Percentiles rank a stretch among this genome's conserved stretches.
Conservation (phyloP, 2,888 invertebrate genomes). For the Tribolium freemani region DNA sequence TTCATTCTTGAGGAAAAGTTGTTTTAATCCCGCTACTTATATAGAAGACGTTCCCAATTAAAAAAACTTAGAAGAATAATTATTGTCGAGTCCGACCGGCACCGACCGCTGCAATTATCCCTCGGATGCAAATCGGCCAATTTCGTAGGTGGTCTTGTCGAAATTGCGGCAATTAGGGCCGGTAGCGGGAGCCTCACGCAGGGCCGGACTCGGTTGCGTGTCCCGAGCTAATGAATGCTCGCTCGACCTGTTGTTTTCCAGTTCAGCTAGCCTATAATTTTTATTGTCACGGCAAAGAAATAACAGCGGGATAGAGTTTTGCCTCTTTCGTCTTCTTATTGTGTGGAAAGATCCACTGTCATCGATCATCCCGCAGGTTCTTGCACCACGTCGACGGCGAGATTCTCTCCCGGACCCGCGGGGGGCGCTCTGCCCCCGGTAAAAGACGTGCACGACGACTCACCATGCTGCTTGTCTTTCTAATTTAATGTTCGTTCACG, state of each 20-base stretch:
- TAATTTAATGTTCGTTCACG: slow-evolving; percentile 65
- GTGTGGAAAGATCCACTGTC: slow-evolving; percentile 64
- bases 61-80: slow-evolving; percentile 40
- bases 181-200: slow-evolving; percentile 51
- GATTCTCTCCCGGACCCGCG: slow-evolving; percentile 16
- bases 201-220: slow-evolving; percentile 66
- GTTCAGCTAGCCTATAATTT: slow-evolving; percentile 75
- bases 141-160: slow-evolving; percentile 24
- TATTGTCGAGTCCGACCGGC: slow-evolving; percentile 2
- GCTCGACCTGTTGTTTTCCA: slow-evolving; percentile 74
- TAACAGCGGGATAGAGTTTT: slow-evolving; percentile 71
- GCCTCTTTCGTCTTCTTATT: slow-evolving; percentile 60
- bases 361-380: slow-evolving; percentile 60
- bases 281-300: slow-evolving; percentile 74
- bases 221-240: slow-evolving; percentile 72
- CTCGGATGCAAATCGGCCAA: slow-evolving; percentile 3
- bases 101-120: slow-evolving; percentile 11
- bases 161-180: slow-evolving; percentile 34
- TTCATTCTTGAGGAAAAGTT: slow-evolving; percentile 63
- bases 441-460: slow-evolving; percentile 46
- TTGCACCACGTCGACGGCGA: slow-evolving; percentile 40
- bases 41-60: slow-evolving; percentile 53
- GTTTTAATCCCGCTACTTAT: slow-evolving; percentile 62
- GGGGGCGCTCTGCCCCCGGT: slow-evolving; percentile 19
- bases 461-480: slow-evolving; percentile 64